Conservation (phyloP, 2,888 invertebrate species). For the Drosophila peninsularis region DNA sequence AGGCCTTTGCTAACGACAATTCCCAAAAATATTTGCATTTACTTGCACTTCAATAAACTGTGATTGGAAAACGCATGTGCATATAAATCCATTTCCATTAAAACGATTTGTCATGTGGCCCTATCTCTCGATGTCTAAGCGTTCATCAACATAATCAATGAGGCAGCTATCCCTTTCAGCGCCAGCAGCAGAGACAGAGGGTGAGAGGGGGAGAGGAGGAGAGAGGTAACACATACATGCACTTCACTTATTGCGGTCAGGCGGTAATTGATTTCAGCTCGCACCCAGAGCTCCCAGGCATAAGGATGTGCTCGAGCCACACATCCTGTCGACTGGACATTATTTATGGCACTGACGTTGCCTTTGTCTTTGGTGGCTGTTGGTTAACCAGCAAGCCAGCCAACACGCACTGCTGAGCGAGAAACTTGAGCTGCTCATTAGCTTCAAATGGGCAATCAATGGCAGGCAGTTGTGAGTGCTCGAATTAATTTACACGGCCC, state of each 20-base stretch:
- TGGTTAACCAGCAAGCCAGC: not conserved
- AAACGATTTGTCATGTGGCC: not conserved
- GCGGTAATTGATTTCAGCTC: constrained; percentile 60
- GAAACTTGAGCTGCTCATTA: constrained; percentile 39
- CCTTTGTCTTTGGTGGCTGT: constrained; percentile 35
- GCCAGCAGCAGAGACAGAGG: not conserved
- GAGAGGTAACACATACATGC: not conserved
- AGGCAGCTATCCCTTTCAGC: not conserved
- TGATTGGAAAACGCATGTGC: not conserved
- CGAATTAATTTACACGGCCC: not conserved
- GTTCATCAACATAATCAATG: not conserved
- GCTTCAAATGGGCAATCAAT: constrained; percentile 38
- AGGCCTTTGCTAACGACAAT: not conserved
- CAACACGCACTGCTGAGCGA: not conserved
- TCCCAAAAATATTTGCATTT: constrained; percentile 4
- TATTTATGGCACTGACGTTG: constrained; percentile 39
- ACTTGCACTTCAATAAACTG: not conserved
- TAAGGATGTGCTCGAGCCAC: not conserved
- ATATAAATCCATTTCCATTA: constrained; percentile 2
- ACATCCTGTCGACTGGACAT: constrained; percentile 19
- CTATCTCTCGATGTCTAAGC: not conserved
- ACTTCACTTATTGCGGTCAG: constrained; percentile 39
- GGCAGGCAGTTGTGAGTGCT: not conserved
- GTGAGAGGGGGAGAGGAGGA: not conserved
- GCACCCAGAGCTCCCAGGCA: not conserved